Evolutionary conservation across 2,113 vertebrate genomes (phyloP).

Genomic region (Hemibagrus wyckioides): DNA sequence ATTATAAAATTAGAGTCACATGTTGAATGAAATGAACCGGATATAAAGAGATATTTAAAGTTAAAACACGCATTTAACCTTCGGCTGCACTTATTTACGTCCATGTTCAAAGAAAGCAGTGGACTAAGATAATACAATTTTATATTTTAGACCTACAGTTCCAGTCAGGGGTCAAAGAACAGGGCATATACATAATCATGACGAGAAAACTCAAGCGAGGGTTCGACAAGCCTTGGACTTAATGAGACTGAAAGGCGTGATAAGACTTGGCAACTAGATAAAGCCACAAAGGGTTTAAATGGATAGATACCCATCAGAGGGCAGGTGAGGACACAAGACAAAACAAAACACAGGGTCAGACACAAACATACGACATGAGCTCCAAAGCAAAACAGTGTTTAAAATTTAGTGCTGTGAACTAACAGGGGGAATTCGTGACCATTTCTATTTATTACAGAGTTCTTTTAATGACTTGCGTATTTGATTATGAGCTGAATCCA

Average conservation of each 20-base stretch:
- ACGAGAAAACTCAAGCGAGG: background rate
- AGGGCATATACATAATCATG: background rate
- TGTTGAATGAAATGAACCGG: no score
- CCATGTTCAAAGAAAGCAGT: no score
- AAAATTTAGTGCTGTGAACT: background rate
- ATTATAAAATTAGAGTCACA: no score
- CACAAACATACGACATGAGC: background rate
- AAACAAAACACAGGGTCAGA: background rate
- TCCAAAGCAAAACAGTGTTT: background rate
- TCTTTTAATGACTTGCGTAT: background rate
- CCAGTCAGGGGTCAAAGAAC: background rate
- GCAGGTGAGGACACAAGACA: background rate
- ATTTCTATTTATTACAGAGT: background rate
- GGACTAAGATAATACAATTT: no score
- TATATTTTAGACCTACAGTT: no score
- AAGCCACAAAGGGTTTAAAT: background rate
- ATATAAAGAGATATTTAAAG: no score
- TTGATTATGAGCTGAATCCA: background rate
- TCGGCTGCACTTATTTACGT: no score
- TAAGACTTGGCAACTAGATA: background rate
- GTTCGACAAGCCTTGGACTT: background rate
- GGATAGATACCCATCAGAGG: background rate
- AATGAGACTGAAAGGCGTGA: background rate
- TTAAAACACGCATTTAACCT: no score
- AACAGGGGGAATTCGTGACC: background rate